phyloP scores from a whole-genome alignment of 2,888 invertebrate genomes.

The Drosophila tanythrix region DNA sequence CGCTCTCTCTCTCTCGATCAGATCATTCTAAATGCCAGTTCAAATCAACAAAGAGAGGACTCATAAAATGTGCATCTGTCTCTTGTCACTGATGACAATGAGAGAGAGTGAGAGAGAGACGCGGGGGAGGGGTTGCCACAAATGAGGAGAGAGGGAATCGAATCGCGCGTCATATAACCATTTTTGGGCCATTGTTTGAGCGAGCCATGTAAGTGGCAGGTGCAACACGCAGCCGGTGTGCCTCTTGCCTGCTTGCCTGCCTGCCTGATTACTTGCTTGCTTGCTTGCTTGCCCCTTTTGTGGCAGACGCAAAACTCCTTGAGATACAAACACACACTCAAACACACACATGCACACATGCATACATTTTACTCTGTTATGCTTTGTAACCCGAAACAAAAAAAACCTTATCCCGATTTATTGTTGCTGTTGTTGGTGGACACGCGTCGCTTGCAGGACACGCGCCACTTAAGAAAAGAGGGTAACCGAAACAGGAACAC shows the following conservation, averaged over 20 bases:
- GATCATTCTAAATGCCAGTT: no score
- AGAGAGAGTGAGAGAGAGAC: slow-evolving; percentile 1
- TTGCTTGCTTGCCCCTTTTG: slow-evolving; percentile 24
- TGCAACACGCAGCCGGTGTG: slow-evolving; percentile 59
- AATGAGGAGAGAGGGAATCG: slow-evolving; percentile 4
- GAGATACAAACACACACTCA: slow-evolving; percentile 30
- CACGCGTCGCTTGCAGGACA: slow-evolving; percentile 61
- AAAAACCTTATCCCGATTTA: slow-evolving; percentile 62
- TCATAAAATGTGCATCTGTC: slow-evolving; percentile 42
- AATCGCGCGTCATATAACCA: slow-evolving; percentile 8
- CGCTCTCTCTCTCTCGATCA: background rate
- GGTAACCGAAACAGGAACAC: slow-evolving; percentile 1
- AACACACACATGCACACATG: background rate
- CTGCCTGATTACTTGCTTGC: background rate
- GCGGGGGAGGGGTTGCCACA: background rate
- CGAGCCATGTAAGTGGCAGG: slow-evolving; percentile 57
- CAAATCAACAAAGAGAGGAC: slow-evolving; percentile 10
- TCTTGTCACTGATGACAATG: slow-evolving; percentile 35
- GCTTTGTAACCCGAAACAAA: slow-evolving; percentile 45
- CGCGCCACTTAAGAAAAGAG: slow-evolving; percentile 15
- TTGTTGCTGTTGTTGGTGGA: slow-evolving; percentile 40
- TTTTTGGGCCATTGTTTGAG: slow-evolving; percentile 39
- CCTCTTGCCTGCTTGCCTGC: background rate
- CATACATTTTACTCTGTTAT: slow-evolving; percentile 1
- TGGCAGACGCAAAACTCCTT: slow-evolving; percentile 39